These are phyloP conservation scores for Chironomus tepperi DNA, from an alignment of 1,140 invertebrate genomes.

Conservation along the genomic window DNA sequence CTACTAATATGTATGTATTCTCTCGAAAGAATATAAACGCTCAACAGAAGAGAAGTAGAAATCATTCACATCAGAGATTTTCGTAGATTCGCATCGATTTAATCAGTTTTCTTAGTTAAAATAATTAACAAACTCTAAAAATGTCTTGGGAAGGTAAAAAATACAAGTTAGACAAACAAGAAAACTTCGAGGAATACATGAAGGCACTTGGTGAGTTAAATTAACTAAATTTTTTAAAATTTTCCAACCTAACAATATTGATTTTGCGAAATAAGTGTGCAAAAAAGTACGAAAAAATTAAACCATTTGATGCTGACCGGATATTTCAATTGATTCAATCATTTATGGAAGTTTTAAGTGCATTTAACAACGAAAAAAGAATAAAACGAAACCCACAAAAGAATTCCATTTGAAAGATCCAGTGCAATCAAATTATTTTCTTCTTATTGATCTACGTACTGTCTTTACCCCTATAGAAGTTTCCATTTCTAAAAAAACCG, in stretches of 20 bases:
- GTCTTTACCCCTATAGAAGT: too few species aligned
- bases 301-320: background rate
- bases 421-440: background rate
- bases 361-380: background rate
- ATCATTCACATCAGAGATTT: background rate
- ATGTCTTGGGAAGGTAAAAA: conserved; percentile 55
- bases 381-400: background rate
- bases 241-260: background rate
- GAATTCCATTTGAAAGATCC: too few species aligned
- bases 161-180: conserved; percentile 61
- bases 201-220: conserved; percentile 62
- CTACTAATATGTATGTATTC: background rate
- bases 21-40: background rate
- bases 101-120: background rate
- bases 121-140: conserved; percentile 29
- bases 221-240: background rate
- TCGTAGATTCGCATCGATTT: background rate
- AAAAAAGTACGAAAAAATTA: too few species aligned
- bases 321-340: background rate
- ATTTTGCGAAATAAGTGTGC: background rate
- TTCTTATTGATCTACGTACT: background rate
- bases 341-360: background rate
- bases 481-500: too few species aligned
- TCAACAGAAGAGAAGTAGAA: background rate
- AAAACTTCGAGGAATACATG: conserved; percentile 81